A percentile compares a stretch with the other conserved stretches of the same genome.
These are phyloP conservation scores for Channa argus DNA, from an alignment of 2,113 vertebrate species.

Conservation along the genomic window DNA sequence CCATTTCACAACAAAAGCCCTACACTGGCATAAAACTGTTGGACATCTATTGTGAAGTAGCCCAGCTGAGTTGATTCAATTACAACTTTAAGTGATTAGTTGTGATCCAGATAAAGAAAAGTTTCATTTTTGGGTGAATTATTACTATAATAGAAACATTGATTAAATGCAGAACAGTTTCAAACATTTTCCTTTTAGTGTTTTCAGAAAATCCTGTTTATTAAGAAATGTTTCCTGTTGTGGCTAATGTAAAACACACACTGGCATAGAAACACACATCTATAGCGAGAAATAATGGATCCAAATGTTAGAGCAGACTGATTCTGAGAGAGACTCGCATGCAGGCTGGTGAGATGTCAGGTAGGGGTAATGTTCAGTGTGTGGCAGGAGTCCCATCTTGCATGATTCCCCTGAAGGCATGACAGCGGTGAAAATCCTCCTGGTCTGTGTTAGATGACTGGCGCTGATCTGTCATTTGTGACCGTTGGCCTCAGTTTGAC, in stretches of 20 bases:
- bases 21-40: not conserved
- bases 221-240: constrained; percentile 15
- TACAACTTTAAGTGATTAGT: not conserved
- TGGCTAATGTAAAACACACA: constrained; percentile 10
- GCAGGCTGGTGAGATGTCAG: constrained; percentile 54
- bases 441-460: constrained; percentile 79
- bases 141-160: constrained; percentile 16
- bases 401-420: constrained; percentile 50
- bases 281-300: constrained; percentile 27
- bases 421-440: constrained; percentile 36
- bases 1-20: not conserved
- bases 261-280: constrained; percentile 23
- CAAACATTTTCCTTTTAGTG: constrained; percentile 2
- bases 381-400: constrained; percentile 6
- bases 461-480: constrained; percentile 96
- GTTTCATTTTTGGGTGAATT: constrained; percentile 38
- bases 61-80: not conserved
- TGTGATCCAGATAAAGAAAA: not conserved
- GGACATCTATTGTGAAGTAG: constrained; percentile 4
- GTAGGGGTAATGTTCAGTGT: constrained; percentile 31
- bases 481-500: constrained; percentile 94
- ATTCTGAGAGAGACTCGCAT: constrained; percentile 41
- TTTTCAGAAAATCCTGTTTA: not conserved
- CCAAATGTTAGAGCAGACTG: constrained; percentile 19
- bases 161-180: not conserved